Conservation (phyloP, 2,113 vertebrate species). For the Rhombomys opimus region DNA sequence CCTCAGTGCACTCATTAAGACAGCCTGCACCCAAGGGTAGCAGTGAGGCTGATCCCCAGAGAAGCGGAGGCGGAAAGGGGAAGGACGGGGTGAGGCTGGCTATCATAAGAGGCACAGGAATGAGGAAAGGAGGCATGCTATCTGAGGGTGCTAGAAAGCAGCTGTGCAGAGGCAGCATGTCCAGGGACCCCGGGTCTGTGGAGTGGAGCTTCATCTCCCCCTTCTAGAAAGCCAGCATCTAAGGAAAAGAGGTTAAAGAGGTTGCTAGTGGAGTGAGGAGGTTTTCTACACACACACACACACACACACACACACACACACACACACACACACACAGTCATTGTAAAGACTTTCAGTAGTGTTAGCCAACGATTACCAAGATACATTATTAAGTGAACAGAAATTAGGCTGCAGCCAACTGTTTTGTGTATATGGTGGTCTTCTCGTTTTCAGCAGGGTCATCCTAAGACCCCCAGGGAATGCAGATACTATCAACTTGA, state of each 20-base stretch:
- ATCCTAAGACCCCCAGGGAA: neutral
- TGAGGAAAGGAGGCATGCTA: too few relatives aligned
- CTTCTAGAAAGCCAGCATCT: neutral
- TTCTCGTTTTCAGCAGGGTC: too few relatives aligned
- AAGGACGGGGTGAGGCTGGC: too few relatives aligned
- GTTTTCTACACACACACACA: neutral
- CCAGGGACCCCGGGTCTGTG: too few relatives aligned
- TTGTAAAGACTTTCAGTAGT: neutral
- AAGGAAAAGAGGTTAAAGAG: neutral
- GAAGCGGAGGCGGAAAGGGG: neutral
- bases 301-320: too few relatives aligned
- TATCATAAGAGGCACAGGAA: neutral
- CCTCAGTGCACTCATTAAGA: neutral
- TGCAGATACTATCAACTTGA: neutral
- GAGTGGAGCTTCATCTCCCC: neutral
- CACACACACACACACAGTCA: too few relatives aligned
- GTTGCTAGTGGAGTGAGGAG: fast-evolving
- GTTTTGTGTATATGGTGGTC: neutral
- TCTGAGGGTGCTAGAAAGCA: neutral
- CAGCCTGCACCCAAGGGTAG: fast-evolving
- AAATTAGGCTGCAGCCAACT: neutral
- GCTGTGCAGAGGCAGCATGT: neutral
- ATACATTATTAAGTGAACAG: neutral
- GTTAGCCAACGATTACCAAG: neutral
- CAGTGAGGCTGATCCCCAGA: neutral